Evolutionary conservation across 2,888 invertebrate species (phyloP), one percentile per base, ranked within the genome.

Genomic region (Philaethria dido): DNA sequence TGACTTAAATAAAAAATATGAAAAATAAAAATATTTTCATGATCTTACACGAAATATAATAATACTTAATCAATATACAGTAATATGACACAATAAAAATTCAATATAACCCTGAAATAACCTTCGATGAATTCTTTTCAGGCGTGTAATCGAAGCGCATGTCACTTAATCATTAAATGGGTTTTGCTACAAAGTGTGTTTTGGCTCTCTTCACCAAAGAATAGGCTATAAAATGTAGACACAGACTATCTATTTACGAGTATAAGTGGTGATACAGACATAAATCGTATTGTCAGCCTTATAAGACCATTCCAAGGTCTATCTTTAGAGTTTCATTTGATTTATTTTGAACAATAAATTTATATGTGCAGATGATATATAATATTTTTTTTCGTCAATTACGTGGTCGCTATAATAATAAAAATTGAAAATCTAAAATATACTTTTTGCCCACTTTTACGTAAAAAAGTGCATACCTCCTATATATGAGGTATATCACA

Each of bases 41-140:
- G 16, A 33, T 14, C 2, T 47, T 13, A 33, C 16, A 42, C 29
- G 33, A 13, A 29, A 13, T 29, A 45, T 47, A n/a, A 20, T 42
- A 20, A 18, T 47, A 44, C 18, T 16, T 20, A 20, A 47, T 44
- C 36, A 18, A n/a, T 45, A 44, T 44, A 61, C 36, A 18, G 14
- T 48, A 48, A n/a, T 39, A 50, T 39, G 48, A 25, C 5, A 55
- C 52, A 29, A 42, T 61, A 18, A 67, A 54, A 61, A 54, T 62
- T 66, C 36, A 20, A 22, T 54, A 64, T 64, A 68, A 71, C 74
- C 73, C 71, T 74, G 73, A 62, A 57, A 14, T 71, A 76, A 73
- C 80, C 80, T 80, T 78, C 76, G 47, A 11, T 63, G 65, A 69
- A 79, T 80, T 76, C 78, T 77, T n/a, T n/a, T 75, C 48, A 64